Percentiles rank a stretch among this genome's conserved stretches.
phyloP scores from a whole-genome alignment of 2,797 vertebrate species.

The Poecilia picta region DNA sequence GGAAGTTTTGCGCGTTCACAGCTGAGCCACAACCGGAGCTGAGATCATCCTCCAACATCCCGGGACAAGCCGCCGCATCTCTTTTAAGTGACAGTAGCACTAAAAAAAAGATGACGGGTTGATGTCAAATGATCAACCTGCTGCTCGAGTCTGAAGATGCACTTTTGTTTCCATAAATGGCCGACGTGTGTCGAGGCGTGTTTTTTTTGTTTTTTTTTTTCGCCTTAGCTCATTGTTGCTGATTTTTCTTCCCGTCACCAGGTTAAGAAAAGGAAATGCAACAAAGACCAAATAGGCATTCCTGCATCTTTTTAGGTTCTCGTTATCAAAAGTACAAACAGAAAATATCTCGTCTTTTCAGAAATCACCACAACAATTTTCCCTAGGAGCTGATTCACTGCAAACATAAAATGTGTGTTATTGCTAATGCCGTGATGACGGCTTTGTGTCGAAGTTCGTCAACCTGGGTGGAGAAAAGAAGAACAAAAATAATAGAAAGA shows the following conservation, averaged over 20 bases:
- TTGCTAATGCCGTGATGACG: not conserved
- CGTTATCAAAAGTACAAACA: not conserved
- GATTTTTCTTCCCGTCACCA: not conserved
- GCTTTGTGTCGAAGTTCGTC: not conserved
- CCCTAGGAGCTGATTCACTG: not conserved
- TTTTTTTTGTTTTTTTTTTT: not conserved
- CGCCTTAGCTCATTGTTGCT: not conserved
- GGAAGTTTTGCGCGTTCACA: constrained; percentile 59
- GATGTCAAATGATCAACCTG: constrained; percentile 1
- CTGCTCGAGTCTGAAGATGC: not conserved
- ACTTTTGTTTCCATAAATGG: constrained; percentile 21
- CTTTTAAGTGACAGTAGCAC: not conserved
- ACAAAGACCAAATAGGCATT: not conserved
- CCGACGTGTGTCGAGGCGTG: not conserved
- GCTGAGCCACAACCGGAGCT: constrained; percentile 51
- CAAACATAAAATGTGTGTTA: not conserved
- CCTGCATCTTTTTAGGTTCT: not conserved
- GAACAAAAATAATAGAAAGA: not conserved
- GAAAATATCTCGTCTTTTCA: not conserved
- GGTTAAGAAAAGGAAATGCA: not conserved
- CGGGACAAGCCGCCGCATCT: constrained; percentile 24
- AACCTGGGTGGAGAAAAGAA: not conserved
- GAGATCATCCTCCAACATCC: constrained; percentile 58
- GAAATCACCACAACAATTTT: not conserved
- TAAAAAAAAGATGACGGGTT: not conserved